A percentile compares a stretch with the other conserved stretches of the same genome.
Evolutionary conservation across 2,888 invertebrate species (phyloP).

Genomic region (Caenorhabditis drosophilae): DNA sequence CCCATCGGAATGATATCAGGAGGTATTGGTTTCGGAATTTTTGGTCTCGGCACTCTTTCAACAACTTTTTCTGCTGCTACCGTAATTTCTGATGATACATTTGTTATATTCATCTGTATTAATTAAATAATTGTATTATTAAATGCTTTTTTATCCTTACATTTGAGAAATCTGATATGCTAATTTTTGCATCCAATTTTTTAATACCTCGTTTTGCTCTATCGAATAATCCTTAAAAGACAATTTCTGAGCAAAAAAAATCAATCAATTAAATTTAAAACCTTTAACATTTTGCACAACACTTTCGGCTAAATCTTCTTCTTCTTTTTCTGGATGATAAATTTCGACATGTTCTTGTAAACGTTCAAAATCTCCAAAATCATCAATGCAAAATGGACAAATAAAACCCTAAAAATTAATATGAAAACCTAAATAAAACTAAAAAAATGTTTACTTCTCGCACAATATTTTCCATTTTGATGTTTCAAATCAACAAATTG

Average conservation of each 20-base stretch:
- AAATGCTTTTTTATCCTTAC: conserved; percentile 13
- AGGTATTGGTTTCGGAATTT: conserved; percentile 23
- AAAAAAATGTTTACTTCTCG: neutral
- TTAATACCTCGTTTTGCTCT: conserved; percentile 80
- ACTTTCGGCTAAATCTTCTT: conserved; percentile 75
- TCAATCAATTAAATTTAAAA: conserved; percentile 24
- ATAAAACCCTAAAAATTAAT: conserved; percentile 82
- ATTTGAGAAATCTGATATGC: conserved; percentile 32
- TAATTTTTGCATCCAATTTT: conserved; percentile 46
- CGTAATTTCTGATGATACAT: conserved; percentile 21
- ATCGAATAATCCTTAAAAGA: conserved; percentile 73
- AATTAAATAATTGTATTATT: no score
- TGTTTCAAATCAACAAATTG: no score
- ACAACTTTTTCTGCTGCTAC: conserved; percentile 18
- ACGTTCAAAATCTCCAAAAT: conserved; percentile 83
- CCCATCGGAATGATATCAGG: conserved; percentile 24
- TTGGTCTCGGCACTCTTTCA: conserved; percentile 21
- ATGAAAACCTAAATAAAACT: no score
- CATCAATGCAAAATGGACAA: conserved; percentile 91
- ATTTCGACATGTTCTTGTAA: conserved; percentile 88
- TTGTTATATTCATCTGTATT: conserved; percentile 19
- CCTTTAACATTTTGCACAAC: conserved; percentile 71
- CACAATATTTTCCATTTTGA: neutral
- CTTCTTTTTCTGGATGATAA: conserved; percentile 74
- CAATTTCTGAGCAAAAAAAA: neutral